These are phyloP conservation scores for Darevskia nairensis DNA, from an alignment of 2,797 vertebrate genomes.

Conservation along the genomic window DNA sequence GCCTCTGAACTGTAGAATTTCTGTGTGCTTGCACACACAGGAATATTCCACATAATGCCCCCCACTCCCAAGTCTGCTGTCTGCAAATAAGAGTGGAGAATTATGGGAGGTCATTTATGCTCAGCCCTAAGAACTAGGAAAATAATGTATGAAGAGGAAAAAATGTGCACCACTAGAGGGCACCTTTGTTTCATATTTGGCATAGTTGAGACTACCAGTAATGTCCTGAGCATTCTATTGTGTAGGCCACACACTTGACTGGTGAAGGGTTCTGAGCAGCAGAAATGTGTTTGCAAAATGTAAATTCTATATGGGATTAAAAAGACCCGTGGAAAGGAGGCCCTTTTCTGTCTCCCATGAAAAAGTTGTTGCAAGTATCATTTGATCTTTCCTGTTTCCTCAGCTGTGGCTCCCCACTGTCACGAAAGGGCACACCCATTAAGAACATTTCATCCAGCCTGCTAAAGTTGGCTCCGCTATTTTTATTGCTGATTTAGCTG, in stretches of 20 bases:
- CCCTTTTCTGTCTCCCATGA: no score
- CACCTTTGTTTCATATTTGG: conserved; percentile 39
- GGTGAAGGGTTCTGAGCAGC: accelerated
- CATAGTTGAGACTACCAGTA: not conserved
- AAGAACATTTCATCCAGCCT: not conserved
- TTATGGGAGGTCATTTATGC: not conserved
- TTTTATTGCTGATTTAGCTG: not conserved
- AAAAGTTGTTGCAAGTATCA: not conserved
- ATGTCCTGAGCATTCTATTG: not conserved
- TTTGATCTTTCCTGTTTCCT: not conserved
- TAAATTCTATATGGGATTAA: accelerated
- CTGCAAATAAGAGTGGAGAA: not conserved
- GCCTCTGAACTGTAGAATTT: not conserved
- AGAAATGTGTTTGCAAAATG: accelerated
- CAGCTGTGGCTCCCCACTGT: not conserved
- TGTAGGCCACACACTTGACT: not conserved
- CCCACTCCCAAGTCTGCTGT: not conserved
- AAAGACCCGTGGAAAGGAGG: not conserved
- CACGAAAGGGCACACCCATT: not conserved
- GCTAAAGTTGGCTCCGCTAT: not conserved
- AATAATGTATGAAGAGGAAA: accelerated
- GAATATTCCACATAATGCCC: no score
- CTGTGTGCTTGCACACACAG: no score
- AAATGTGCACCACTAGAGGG: conserved; percentile 62
- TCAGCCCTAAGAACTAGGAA: not conserved